Evolutionary conservation across 2,888 invertebrate species (phyloP).

Genomic region (Tricholauxania praeusta): DNA sequence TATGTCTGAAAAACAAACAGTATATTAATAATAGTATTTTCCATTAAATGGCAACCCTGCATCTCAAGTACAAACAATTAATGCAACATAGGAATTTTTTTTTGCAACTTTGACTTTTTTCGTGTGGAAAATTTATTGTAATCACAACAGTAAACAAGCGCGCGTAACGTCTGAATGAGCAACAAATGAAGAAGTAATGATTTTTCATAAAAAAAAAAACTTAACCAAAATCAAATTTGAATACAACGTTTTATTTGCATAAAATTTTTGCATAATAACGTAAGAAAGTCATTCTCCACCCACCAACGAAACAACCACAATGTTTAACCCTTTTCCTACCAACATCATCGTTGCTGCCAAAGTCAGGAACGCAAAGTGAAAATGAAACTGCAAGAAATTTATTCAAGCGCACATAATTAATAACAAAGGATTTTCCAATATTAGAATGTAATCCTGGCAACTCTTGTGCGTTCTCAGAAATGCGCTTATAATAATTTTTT

Average conservation of each 20-base stretch:
- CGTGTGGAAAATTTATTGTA: conserved; percentile 59
- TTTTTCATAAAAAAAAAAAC: background rate
- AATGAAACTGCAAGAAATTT: conserved; percentile 46
- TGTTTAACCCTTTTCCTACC: background rate
- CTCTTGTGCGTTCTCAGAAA: background rate
- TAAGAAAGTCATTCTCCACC: background rate
- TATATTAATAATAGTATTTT: no score
- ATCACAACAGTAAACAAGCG: conserved; percentile 49
- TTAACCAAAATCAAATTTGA: conserved; percentile 19
- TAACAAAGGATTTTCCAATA: conserved; percentile 52
- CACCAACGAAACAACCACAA: background rate
- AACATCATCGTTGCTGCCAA: background rate
- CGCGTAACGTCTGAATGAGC: conserved; percentile 51
- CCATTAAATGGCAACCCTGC: conserved; percentile 17
- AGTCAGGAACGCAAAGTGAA: conserved; percentile 1
- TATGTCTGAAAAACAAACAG: no score
- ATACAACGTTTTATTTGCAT: conserved; percentile 29
- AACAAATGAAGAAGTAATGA: conserved; percentile 48
- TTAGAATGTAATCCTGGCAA: conserved; percentile 47
- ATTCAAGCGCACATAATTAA: conserved; percentile 54
- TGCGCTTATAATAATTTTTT: conserved; percentile 6
- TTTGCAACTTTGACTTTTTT: conserved; percentile 31
- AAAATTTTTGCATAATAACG: conserved; percentile 33
- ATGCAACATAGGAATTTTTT: conserved; percentile 1
- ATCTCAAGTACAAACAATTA: conserved; percentile 23